Base-by-base conservation (phyloP, 2,888 invertebrate genomes). In the Germaria angustata region DNA sequence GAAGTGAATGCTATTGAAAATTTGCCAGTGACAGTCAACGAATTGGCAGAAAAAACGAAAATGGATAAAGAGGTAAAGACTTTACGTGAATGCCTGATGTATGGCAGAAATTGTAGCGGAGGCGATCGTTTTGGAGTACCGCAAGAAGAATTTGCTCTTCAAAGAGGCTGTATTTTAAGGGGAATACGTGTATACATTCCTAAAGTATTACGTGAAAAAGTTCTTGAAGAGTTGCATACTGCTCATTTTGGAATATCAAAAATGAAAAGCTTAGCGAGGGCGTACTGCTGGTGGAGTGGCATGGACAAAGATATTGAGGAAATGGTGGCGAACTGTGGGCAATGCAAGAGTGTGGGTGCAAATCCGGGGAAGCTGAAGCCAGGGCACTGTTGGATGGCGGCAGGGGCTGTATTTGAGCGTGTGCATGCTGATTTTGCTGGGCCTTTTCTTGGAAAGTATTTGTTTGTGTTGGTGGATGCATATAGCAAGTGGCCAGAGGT, bases 1-100 rank as follows among this genome's bases (percentile, higher is more conserved):
- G 79, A 84, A 55, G 9, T 79, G 8, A 41, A 55, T 9, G 22
- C 51, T 24, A 80, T 75, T 44, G 65, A 80, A 17, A 76, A 76
- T 41, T 41, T 66, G 6, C 59, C 66, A 41, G 39, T 76, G 8
- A 76, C 75, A 34, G 51, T 68, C 1, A n/a, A 20, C 2, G 65
- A 66, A 15, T 34, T 80, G 9, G 17, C 24, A 0, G 32, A 41
- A 9, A 28, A 17, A 9, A 59, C 59, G n/a, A 73, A 73, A 15
- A n/a, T 22, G 11, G 72, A 68, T 61, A 24, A 39, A 5, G 46
- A 55, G 39, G 17, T 44, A 17, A 44, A 7, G 22, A 53, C 13
- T 0, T 55, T 73, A 24, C 6, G 17, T 4, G 57, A 75, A 13
- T 34, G 34, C 22, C 34, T 65, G 6, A 63, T 17, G 8, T 34